Conservation (phyloP, 1,140 invertebrate genomes). For the Leptestheria dahalacensis region DNA sequence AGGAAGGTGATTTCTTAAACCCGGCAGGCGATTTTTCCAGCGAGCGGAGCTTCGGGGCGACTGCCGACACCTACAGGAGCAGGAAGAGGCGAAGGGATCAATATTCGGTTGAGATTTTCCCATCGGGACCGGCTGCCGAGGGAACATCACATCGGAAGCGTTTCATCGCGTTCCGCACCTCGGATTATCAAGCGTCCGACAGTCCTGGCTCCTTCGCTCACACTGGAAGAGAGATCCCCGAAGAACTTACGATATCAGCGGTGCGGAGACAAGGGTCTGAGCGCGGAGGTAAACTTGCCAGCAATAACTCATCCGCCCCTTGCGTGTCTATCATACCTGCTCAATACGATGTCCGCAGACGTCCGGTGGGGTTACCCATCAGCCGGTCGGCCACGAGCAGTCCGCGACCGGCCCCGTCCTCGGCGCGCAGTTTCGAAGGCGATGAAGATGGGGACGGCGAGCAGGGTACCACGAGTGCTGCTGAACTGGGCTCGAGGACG, state of each 20-base stretch:
- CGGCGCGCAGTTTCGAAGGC: not conserved
- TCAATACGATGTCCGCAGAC: not conserved
- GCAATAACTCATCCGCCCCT: not conserved
- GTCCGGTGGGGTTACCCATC: not conserved
- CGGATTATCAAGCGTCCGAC: constrained; percentile 1
- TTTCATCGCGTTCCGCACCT: not conserved
- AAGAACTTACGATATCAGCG: not conserved
- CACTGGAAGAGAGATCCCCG: not conserved
- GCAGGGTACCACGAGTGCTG: not conserved
- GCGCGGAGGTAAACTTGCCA: not conserved
- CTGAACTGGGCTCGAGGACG: not conserved
- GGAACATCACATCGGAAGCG: not conserved
- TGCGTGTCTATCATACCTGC: not conserved
- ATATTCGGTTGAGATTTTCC: not conserved
- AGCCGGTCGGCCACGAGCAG: constrained; percentile 9
- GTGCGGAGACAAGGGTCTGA: not conserved
- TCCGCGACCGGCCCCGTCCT: constrained; percentile 4
- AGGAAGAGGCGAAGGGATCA: not conserved
- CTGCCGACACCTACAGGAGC: not conserved
- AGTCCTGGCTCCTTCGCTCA: not conserved
- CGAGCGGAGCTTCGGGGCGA: constrained; percentile 1
- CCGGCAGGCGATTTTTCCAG: constrained; percentile 3
- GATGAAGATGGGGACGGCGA: constrained; percentile 15
- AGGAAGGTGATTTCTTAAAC: constrained; percentile 14
- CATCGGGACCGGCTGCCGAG: not conserved